These are phyloP conservation scores for Hypena proboscidalis DNA, from an alignment of 2,888 invertebrate genomes.

Conservation along the genomic window DNA sequence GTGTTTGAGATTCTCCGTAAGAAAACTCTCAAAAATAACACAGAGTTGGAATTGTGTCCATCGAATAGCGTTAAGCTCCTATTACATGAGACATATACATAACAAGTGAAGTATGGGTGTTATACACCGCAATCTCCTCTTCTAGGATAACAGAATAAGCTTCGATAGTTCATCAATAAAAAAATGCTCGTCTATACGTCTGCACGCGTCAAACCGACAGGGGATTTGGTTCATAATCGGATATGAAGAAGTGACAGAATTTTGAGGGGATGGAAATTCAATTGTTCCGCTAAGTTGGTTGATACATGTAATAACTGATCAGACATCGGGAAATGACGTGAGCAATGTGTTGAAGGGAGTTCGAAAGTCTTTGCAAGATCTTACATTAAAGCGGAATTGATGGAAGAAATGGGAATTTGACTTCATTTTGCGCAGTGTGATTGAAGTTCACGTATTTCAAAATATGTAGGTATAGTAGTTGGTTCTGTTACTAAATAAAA, in stretches of 20 bases:
- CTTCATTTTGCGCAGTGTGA: no score
- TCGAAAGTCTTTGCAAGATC: neutral
- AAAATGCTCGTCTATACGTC: conserved; percentile 24
- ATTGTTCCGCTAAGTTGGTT: conserved; percentile 49
- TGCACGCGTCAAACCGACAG: conserved; percentile 31
- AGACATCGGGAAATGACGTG: conserved; percentile 51
- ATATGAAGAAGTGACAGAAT: conserved; percentile 69
- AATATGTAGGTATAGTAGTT: no score
- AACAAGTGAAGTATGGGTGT: no score
- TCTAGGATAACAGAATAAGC: neutral
- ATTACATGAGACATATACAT: no score
- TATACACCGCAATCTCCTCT: neutral
- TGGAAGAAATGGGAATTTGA: neutral
- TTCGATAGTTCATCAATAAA: neutral
- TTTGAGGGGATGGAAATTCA: conserved; percentile 62
- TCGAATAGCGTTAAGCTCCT: no score
- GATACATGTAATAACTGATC: conserved; percentile 61
- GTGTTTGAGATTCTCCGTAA: no score
- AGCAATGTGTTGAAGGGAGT: conserved; percentile 39
- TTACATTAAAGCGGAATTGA: conserved; percentile 1
- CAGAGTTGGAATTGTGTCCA: no score
- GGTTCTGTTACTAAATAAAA: no score
- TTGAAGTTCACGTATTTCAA: no score
- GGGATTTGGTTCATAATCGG: conserved; percentile 67
- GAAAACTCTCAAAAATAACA: no score